Conservation (phyloP, 2,113 vertebrate genomes). For the Bombycilla garrulus region DNA sequence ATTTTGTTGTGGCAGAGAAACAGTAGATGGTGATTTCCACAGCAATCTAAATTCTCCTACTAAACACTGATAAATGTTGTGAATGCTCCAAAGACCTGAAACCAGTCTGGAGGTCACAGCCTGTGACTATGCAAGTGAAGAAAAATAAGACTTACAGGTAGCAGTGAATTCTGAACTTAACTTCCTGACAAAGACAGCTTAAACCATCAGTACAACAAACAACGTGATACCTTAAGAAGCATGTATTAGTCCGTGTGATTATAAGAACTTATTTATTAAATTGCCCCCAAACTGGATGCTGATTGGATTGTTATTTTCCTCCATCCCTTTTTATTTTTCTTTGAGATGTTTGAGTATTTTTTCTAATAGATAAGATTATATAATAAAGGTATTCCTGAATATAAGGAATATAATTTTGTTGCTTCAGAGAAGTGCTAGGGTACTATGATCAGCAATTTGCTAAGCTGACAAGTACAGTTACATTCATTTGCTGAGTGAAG, state of each 20-base stretch:
- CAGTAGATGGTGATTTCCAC: background rate
- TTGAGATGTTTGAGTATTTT: background rate
- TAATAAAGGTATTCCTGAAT: background rate
- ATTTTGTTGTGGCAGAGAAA: background rate
- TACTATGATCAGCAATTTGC: background rate
- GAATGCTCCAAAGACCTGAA: background rate
- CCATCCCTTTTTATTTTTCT: background rate
- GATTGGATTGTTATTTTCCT: background rate
- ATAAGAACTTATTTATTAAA: background rate
- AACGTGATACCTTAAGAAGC: background rate
- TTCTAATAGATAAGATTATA: background rate
- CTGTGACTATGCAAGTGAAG: background rate
- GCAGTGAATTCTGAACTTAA: background rate
- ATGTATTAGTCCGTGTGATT: background rate
- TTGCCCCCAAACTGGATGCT: background rate
- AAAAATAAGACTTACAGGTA: background rate
- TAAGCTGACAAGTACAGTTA: background rate
- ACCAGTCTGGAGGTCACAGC: background rate
- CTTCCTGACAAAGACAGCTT: background rate
- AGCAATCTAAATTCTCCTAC: background rate
- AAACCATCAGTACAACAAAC: background rate
- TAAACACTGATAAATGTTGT: background rate
- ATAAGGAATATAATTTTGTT: background rate
- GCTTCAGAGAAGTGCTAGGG: background rate
- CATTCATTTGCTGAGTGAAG: background rate